Percentiles rank a stretch among this genome's conserved stretches.
phyloP scores from a whole-genome alignment of 2,113 vertebrate species.

The Bathybates hornii region DNA sequence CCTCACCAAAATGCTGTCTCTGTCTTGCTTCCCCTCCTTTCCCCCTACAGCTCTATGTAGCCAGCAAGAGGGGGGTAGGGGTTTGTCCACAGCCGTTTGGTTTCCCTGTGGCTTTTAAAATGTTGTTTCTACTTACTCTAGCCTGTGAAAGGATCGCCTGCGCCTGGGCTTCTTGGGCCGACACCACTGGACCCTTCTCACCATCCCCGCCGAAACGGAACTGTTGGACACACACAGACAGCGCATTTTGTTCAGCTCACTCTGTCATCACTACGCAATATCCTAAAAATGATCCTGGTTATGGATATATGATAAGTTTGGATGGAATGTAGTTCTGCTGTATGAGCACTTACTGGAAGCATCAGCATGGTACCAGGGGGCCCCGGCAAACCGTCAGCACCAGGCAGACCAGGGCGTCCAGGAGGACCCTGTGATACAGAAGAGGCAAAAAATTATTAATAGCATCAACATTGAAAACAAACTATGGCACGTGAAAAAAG shows the following conservation, averaged over 20 bases:
- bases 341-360: slow-evolving; percentile 81
- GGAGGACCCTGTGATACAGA: slow-evolving; percentile 78
- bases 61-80: not conserved
- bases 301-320: not conserved
- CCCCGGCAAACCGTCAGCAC: slow-evolving; percentile 91
- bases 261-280: not conserved
- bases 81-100: not conserved
- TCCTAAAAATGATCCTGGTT: not conserved
- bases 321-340: not conserved
- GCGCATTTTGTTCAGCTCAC: not conserved
- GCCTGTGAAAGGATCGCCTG: slow-evolving; percentile 98
- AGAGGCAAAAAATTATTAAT: not conserved
- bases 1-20: slow-evolving; percentile 6
- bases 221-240: slow-evolving; percentile 56
- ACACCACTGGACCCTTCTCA: slow-evolving; percentile 90
- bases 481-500: not conserved
- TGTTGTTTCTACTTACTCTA: slow-evolving; percentile 77
- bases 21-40: not conserved
- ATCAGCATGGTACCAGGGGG: slow-evolving; percentile 97
- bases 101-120: not conserved
- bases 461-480: not conserved
- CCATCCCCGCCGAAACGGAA: slow-evolving; percentile 93
- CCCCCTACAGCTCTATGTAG: slow-evolving; percentile 24
- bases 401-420: slow-evolving; percentile 89
- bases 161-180: slow-evolving; percentile 94